Percentiles rank a stretch among this genome's conserved stretches.
Evolutionary conservation across 2,113 vertebrate species (phyloP).

Genomic region (Tonatia bakeri): DNA sequence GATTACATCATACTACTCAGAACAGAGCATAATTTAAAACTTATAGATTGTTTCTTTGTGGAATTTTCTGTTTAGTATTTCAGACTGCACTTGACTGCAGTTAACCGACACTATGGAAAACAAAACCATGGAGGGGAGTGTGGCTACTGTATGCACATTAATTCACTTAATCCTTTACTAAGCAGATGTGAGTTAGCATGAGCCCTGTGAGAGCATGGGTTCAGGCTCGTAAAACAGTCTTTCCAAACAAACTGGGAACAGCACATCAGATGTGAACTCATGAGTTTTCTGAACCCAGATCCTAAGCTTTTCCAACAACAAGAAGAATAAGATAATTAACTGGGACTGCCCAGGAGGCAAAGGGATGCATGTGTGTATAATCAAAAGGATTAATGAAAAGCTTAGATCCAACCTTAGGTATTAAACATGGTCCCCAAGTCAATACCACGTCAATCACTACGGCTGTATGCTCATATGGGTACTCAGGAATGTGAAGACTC

Average conservation of each 20-base stretch:
- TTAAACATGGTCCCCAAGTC: background rate
- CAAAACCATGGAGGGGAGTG: too few relatives aligned
- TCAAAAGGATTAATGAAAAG: background rate
- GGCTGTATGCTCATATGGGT: fast-evolving
- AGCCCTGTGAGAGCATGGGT: background rate
- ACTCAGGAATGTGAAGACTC: background rate
- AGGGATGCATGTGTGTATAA: background rate
- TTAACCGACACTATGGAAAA: background rate
- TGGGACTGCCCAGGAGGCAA: background rate
- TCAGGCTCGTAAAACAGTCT: background rate
- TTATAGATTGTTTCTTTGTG: background rate
- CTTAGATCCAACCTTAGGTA: background rate
- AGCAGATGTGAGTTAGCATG: background rate
- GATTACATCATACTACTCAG: background rate
- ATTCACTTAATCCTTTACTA: background rate
- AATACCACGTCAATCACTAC: background rate
- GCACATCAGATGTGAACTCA: background rate
- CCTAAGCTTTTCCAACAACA: background rate
- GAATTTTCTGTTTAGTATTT: background rate
- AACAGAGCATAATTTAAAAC: background rate
- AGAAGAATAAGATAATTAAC: background rate
- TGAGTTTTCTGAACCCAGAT: background rate
- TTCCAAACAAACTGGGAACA: background rate
- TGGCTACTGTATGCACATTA: background rate
- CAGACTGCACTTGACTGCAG: background rate